Evolutionary conservation across 2,113 vertebrate genomes (phyloP), one percentile per base, ranked within the genome.

Genomic region (Psittacula cyanocephala): DNA sequence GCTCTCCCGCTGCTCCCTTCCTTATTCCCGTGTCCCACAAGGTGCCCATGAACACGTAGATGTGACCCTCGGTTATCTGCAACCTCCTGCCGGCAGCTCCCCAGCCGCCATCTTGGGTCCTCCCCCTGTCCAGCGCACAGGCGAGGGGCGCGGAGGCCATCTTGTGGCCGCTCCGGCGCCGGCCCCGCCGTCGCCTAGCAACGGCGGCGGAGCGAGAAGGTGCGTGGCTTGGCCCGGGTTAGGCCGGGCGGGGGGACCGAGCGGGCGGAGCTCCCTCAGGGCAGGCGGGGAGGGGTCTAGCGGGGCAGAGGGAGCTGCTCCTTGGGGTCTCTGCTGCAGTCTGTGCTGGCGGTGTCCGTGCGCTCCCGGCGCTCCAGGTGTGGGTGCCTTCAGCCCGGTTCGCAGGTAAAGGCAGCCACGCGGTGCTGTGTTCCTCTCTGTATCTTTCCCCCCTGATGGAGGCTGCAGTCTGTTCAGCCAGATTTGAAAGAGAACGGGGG

Each of bases 121-220:
- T 10, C 39, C 17, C 27, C 24, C 18, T 0, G 39, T 27, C 3
- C 22, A 19, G 29, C 50, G 1, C 10, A 2, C 52, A 7, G 71
- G 52, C 12, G 39, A 79, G 95, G 79, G 12, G 6, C 88, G 22
- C 74, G 85, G 96, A 59, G 69, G 94, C 94, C 96, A 95, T 95
- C 96, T 95, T 95, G 93, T 80, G 91, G 93, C 85, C 46, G 76
- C 46, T 15, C 55, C n/a, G 4, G 37, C 15, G 35, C 23, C 7
- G 27, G 46, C 13, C 47, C 64, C 46, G 57, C 83, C 6, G 35
- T 93, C 60, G 60, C 95, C 23, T 63, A 35, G 97, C 94, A 97
- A 97, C 96, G 43, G 84, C 57, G 71, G 62, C 46, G 35, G 33
- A 33, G 47, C 57, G 62, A 5, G 29, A 19, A 16, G 85, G 81